Evolutionary conservation across 2,888 invertebrate species (phyloP).

Genomic region (Agonopterix subpropinquella): DNA sequence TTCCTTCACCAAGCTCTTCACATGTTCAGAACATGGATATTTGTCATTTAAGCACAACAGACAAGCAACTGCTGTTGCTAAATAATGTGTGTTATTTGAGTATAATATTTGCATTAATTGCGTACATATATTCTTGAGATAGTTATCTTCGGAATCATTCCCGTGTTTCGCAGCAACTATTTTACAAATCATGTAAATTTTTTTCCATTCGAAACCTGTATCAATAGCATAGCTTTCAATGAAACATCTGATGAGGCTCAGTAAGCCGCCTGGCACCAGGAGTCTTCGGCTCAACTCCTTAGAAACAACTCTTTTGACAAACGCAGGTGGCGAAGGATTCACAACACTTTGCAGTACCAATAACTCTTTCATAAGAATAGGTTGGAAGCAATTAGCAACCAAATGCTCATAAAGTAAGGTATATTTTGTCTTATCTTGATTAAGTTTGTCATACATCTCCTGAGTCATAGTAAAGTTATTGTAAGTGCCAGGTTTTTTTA

Average conservation of each 20-base stretch:
- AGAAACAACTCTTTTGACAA: slow-evolving; percentile 78
- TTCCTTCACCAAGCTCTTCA: slow-evolving; percentile 35
- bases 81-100: slow-evolving; percentile 54
- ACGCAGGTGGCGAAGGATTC: slow-evolving; percentile 71
- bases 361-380: slow-evolving; percentile 80
- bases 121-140: slow-evolving; percentile 68
- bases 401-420: slow-evolving; percentile 64
- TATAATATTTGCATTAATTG: slow-evolving; percentile 69
- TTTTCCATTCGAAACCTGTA: slow-evolving; percentile 79
- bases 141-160: slow-evolving; percentile 52
- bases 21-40: slow-evolving; percentile 52
- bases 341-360: slow-evolving; percentile 76
- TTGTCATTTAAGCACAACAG: slow-evolving; percentile 67
- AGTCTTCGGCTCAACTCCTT: slow-evolving; percentile 77
- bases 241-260: slow-evolving; percentile 79
- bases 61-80: slow-evolving; percentile 73
- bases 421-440: slow-evolving; percentile 69
- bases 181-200: slow-evolving; percentile 79
- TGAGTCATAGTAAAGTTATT: slow-evolving; percentile 69
- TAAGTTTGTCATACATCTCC: slow-evolving; percentile 69
- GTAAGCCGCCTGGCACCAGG: slow-evolving; percentile 77
- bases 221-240: slow-evolving; percentile 74
- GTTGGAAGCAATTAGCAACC: slow-evolving; percentile 74
- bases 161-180: slow-evolving; percentile 77
- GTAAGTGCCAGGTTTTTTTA: slow-evolving; percentile 74